Evolutionary conservation across 2,888 invertebrate genomes (phyloP), one percentile per base, ranked within the genome.

Genomic region (Bimastos eiseni): DNA sequence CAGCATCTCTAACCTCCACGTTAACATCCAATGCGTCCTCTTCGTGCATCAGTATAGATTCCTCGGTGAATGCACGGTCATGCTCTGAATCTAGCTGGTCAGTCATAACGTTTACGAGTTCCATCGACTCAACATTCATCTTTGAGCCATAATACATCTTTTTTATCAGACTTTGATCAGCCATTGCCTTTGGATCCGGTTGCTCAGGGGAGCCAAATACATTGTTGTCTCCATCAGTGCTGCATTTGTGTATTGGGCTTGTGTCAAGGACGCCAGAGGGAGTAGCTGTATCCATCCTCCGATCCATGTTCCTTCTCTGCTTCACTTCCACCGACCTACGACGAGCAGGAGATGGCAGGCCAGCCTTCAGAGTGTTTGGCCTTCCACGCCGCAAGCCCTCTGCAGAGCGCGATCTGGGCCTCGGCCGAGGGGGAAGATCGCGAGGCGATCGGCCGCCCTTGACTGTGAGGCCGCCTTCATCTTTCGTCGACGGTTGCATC

Each of bases 291-390:
- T 86, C 37, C 86, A 86, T 8, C 34, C 37, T 34, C 19, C 86
- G 19, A 36, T 86, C 86, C 70, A 70, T 8, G 34, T 24, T 86
- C 37, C 34, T 86, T 21, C 21, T 86, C 86, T 86, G 86, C 86
- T 86, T 86, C 34, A 34, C 86, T 86, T 86, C 86, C 37, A 86
- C 36, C 19, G 86, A 86, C 37, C 86, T 33, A 37, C 37, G 86
- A 21, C 70, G 55, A 34, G 83, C 24, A n/a, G 90, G 90, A 13
- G 91, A 90, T 21, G 92, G 92, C 49, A 94, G 92, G 11, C 94
- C 94, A 88, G 93, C 93, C 55, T 92, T 92, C 30, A 94, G 90
- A 24, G 94, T 93, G 92, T 94, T 94, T 15, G 94, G 94, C 83
- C 92, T 92, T 0, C 94, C 94, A 44, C 94, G 92, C 21, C 91